Percentiles rank a stretch among this genome's conserved stretches.
These are phyloP conservation scores for Tineola bisselliella DNA, from an alignment of 2,888 invertebrate species.

Conservation along the genomic window DNA sequence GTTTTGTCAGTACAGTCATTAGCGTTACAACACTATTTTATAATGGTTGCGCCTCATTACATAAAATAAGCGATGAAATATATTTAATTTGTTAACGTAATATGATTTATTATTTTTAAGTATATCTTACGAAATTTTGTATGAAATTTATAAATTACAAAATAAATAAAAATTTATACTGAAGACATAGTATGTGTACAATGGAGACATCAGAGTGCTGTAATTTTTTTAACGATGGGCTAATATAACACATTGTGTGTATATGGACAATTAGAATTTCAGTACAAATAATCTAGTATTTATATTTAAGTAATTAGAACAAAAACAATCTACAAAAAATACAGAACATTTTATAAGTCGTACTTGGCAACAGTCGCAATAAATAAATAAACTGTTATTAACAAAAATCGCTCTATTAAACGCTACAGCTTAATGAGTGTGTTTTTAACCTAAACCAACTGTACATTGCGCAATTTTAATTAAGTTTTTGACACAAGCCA, in stretches of 20 bases:
- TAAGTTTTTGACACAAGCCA: constrained; percentile 13
- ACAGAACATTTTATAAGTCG: no score
- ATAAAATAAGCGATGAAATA: not conserved
- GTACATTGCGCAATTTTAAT: constrained; percentile 6
- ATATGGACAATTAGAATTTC: no score
- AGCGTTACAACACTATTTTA: constrained; percentile 3
- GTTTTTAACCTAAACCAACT: not conserved
- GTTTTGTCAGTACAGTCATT: constrained; percentile 1
- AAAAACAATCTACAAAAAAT: no score
- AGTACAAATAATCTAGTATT: no score
- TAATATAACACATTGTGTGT: no score
- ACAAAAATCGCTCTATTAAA: not conserved
- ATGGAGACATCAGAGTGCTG: no score
- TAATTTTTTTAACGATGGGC: no score
- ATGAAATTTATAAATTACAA: not conserved
- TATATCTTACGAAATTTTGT: not conserved
- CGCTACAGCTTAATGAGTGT: not conserved
- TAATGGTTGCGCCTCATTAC: not conserved
- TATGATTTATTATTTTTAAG: not conserved
- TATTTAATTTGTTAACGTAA: not conserved
- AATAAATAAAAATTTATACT: no score
- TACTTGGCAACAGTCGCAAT: no score
- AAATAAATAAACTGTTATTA: no score
- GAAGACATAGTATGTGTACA: no score
- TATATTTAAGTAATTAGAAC: no score